phyloP scores from a whole-genome alignment of 2,113 vertebrate species.

The Chascanopsetta lugubris region DNA sequence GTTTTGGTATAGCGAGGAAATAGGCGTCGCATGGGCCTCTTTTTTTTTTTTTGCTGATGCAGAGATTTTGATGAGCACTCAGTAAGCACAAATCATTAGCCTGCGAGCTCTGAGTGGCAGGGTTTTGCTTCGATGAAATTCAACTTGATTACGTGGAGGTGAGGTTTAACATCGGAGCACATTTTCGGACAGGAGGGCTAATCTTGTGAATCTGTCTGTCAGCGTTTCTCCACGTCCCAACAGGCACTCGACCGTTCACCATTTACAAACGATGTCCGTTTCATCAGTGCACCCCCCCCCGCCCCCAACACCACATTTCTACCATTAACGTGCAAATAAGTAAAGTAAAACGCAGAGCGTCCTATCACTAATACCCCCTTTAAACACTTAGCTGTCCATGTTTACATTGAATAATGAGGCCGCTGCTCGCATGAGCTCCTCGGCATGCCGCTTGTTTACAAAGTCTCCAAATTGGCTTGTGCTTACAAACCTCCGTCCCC shows the following conservation, averaged over 20 bases:
- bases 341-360: slow-evolving; percentile 38
- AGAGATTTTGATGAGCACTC: slow-evolving; percentile 70
- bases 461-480: slow-evolving; percentile 54
- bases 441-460: slow-evolving; percentile 65
- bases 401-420: slow-evolving; percentile 72
- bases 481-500: slow-evolving; percentile 47
- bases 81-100: slow-evolving; percentile 62
- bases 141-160: slow-evolving; percentile 47
- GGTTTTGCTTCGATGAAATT: slow-evolving; percentile 52
- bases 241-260: slow-evolving; percentile 15
- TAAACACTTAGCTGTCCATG: slow-evolving; percentile 62
- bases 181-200: slow-evolving; percentile 6
- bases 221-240: slow-evolving; percentile 23
- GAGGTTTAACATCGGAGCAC: slow-evolving; percentile 9
- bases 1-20: slow-evolving; percentile 72
- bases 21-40: slow-evolving; percentile 70
- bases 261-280: slow-evolving; percentile 17
- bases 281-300: slow-evolving; percentile 15
- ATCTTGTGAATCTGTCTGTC: slow-evolving; percentile 14
- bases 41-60: slow-evolving; percentile 81
- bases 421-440: slow-evolving; percentile 65
- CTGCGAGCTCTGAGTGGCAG: slow-evolving; percentile 24
- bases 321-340: slow-evolving; percentile 36
- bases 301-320: slow-evolving; percentile 17
- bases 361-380: slow-evolving; percentile 58